Conservation (phyloP, 92 coral and sea anemone genomes). For the Meandrina meandrites region DNA sequence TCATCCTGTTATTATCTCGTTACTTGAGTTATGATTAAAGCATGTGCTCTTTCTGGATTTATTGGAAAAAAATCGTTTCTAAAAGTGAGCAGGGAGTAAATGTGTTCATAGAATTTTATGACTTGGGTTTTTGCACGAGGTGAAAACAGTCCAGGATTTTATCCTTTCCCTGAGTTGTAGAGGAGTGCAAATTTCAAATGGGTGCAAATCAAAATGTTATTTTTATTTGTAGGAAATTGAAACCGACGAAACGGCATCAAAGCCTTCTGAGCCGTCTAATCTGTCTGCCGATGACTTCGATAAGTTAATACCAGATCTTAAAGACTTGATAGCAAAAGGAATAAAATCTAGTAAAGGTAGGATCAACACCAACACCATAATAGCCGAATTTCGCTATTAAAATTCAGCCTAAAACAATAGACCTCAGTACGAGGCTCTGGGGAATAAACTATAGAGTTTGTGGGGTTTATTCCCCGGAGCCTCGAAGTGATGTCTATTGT, state of each 20-base stretch:
- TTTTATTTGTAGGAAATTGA: slow-evolving; percentile 45
- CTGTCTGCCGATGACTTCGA: slow-evolving; percentile 43
- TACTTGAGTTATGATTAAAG: not conserved
- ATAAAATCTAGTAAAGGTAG: slow-evolving; percentile 29
- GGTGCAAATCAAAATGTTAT: not conserved
- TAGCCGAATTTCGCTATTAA: too few relatives aligned
- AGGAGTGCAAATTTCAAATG: not conserved
- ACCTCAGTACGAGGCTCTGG: too few relatives aligned
- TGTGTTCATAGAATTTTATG: too few relatives aligned
- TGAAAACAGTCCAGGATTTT: not conserved
- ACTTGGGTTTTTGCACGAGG: not conserved
- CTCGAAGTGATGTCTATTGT: too few relatives aligned
- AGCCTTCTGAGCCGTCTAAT: slow-evolving; percentile 33
- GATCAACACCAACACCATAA: not conserved
- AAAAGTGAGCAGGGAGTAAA: not conserved
- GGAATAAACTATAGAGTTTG: too few relatives aligned
- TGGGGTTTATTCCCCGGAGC: too few relatives aligned
- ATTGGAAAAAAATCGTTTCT: too few relatives aligned
- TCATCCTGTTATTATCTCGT: not conserved
- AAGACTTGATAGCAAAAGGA: slow-evolving; percentile 41
- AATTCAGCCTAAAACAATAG: too few relatives aligned
- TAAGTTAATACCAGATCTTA: slow-evolving; percentile 32
- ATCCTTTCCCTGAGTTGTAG: not conserved
- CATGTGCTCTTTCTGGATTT: not conserved
- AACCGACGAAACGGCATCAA: slow-evolving; percentile 51